A percentile compares a stretch with the other conserved stretches of the same genome.
Conservation (phyloP, 2,113 vertebrate genomes). For the Caloenas nicobarica region DNA sequence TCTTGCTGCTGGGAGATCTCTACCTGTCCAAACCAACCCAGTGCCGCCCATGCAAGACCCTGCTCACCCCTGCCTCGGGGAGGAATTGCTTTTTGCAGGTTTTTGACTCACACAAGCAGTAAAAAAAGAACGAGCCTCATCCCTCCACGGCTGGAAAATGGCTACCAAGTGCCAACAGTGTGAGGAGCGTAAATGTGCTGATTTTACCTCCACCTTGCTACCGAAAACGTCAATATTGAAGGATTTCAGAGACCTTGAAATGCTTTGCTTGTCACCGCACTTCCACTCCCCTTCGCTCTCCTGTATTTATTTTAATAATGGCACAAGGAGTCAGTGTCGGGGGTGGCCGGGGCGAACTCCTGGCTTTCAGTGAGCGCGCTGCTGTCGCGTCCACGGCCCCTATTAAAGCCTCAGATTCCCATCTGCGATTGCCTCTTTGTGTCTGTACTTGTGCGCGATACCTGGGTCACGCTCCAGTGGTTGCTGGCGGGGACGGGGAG, state of each 20-base stretch:
- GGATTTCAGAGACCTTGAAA: background rate
- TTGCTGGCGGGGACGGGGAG: background rate
- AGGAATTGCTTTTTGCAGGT: background rate
- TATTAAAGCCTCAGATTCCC: slow-evolving; percentile 53
- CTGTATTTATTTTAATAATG: background rate
- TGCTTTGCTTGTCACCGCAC: background rate
- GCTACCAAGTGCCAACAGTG: too few relatives aligned
- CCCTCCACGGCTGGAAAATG: background rate
- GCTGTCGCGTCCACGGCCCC: background rate
- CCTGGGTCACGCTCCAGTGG: slow-evolving; percentile 10
- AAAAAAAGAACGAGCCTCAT: background rate
- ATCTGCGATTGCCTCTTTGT: slow-evolving; percentile 42
- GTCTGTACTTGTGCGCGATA: slow-evolving; percentile 1
- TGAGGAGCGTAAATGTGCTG: background rate
- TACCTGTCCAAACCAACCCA: background rate
- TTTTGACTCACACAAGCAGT: background rate
- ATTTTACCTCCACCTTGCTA: rapidly evolving
- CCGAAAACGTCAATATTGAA: rapidly evolving
- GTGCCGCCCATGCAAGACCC: background rate
- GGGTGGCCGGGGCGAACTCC: background rate
- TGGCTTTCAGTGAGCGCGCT: background rate
- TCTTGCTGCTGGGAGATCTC: background rate
- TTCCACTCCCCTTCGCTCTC: background rate
- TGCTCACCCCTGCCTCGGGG: background rate
- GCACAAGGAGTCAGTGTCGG: background rate